Base-by-base conservation (phyloP, 1,140 invertebrate species). In the Conus betulinus region DNA sequence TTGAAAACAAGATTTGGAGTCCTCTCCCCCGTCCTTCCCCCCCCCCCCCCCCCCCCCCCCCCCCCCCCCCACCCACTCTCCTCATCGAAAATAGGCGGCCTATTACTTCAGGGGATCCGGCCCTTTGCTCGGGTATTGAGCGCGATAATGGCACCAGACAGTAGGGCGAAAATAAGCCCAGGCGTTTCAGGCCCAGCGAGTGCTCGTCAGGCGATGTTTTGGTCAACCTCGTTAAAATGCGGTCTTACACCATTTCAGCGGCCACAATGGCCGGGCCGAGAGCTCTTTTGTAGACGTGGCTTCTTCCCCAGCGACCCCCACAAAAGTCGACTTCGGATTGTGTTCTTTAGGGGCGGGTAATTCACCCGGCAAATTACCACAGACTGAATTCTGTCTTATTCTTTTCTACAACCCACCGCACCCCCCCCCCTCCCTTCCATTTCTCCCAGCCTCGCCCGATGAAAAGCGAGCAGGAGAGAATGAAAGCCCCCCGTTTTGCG, bases 311-410 rank as follows among this genome's bases (percentile, higher is more conserved):
- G 78, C 27, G 3, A 63, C 53, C 67, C 39, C 15, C 13, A 87
- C 85, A 78, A 78, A 79, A 78, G 85, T 87, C 85, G 85, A 87
- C 67, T 87, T 78, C 4, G 85, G 71, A 76, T 25, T 87, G 71
- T 78, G 71, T 74, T 87, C 57, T 83, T 55, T 87, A 52, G 39
- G 71, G 67, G 25, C 67, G 85, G 85, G 74, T 78, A 87, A 87
- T 87, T 87, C 85, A 87, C 71, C 85, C 85, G 74, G 85, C 53
- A 87, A 87, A 87, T 87, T 87, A 87, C 85, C 71, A n/a, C 27
- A 87, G 85, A 87, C 71, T 57, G 74, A 87, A 78, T 87, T 87
- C 71, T 87, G 57, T 27, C 71, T 51, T 87, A 78, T 87, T 87
- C 52, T 87, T 23, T 39, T 85, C 83, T 82, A 51, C 27, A 11